Base-by-base conservation (phyloP, 2,113 vertebrate species). In the Hucho hucho region DNA sequence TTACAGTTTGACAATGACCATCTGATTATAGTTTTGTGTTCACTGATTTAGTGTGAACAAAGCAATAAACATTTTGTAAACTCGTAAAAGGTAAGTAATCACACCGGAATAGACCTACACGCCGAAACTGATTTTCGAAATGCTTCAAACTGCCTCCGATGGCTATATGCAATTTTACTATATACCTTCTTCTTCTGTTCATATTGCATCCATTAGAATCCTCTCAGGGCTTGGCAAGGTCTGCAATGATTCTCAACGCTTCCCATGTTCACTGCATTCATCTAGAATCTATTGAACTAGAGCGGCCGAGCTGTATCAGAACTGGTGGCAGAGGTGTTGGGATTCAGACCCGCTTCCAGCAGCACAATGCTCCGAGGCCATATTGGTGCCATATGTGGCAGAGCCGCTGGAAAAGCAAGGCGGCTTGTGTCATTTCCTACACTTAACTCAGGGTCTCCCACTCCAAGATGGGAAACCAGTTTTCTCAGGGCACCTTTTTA, bases 221-320 rank as follows among this genome's bases (percentile, higher is more conserved):
- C 69, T 81, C 72, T 53, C 46, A 16, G 70, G 78, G 70, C 61
- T 14, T 69, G 70, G 63, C 76, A 65, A 46, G 66, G 64, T 63
- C 73, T 59, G 64, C 66, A 14, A 64, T 63, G 69, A 63, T 68
- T 67, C 66, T 78, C 73, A 73, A 79, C 76, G 64, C 65, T 72
- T 66, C 74, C 71, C 66, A 76, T 63, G 66, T 76, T 71, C 73
- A 43, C 22, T 70, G 71, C 79, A 76, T 84, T 83, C 76, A 81
- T 83, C 79, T 73, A 64, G 49, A 43, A 69, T 20, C 64, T 29
- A 22, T 69, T 43, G 24, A 47, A 58, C 28, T 22, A 16, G 29
- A 73, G 77, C 78, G 74, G 69, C 56, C 28, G 79, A 85, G 86
- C 79, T 81, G 81, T 49, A 79, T 69, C 64, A 14, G 61, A 37